Evolutionary conservation across 2,888 invertebrate species (phyloP), one percentile per base, ranked within the genome.

Genomic region (Sinelater perroti): DNA sequence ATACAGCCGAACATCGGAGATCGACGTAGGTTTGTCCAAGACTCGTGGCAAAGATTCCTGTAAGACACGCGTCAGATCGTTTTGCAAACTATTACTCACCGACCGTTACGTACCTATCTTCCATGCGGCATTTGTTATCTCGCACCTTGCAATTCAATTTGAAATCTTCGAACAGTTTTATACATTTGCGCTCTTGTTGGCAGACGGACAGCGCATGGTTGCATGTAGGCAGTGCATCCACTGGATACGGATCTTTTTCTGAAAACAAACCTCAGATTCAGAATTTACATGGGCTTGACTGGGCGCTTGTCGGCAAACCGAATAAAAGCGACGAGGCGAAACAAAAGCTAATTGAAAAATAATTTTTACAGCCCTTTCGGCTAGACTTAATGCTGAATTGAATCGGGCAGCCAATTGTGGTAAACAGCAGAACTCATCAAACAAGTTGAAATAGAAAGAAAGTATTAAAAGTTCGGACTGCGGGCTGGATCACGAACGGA

Each of bases 1-100:
- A 94, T 93, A 81, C 94, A 95, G 45, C 94, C 95, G 78, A 94
- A 95, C 84, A 95, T 89, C 1, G 93, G 94, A 16, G 94, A 92
- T 63, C 90, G 82, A 55, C 93, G 87, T 52, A 95, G 82, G 71
- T 91, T 91, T 64, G 90, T 87, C 94, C 94, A 95, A 40, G 93
- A 88, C 71, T 91, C 90, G 73, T 91, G 90, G 74, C 94, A 95
- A 45, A 88, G 82, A 71, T 91, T 90, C 79, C 94, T 94, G 80
- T 40, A 78, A 79, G 65, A 68, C 61, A 63, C 24, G 38, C 36
- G 40, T 60, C 20, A 11, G 21, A 55, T 51, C 52, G 24, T 38
- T 56, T 45, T 50, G 46, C 45, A 53, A n/a, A 56, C 21, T 40
- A 55, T 20, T 35, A 16, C 20, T 46, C 7, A 17, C 24, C 20